Evolutionary conservation across 2,888 invertebrate species (phyloP).

Genomic region (Strigamia crassipes): DNA sequence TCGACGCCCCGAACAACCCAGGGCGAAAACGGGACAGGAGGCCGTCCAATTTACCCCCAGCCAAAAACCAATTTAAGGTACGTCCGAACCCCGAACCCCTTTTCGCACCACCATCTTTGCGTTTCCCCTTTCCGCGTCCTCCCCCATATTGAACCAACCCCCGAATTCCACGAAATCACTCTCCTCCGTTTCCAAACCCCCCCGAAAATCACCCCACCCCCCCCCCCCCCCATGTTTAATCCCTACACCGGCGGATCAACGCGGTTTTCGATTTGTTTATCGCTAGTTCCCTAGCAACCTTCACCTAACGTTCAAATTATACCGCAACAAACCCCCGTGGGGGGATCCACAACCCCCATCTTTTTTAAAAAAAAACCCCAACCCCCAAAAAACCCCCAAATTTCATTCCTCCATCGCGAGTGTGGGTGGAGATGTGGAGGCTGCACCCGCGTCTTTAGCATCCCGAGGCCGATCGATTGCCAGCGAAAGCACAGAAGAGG

Average conservation of each 20-base stretch:
- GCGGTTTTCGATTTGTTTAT: background rate
- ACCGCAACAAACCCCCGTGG: background rate
- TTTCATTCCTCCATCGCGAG: background rate
- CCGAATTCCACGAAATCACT: background rate
- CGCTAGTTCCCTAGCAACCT: background rate
- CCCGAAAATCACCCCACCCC: background rate
- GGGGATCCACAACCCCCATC: background rate
- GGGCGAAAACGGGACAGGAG: background rate
- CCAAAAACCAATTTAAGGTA: too few species aligned
- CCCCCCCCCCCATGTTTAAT: background rate
- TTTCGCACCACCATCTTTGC: background rate
- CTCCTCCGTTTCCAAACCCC: background rate
- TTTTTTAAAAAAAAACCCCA: background rate
- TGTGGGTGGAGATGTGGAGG: slow-evolving; percentile 1
- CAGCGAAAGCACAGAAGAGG: background rate
- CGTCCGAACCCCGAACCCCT: background rate
- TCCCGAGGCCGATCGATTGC: slow-evolving; percentile 25
- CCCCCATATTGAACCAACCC: background rate
- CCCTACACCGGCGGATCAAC: too few species aligned
- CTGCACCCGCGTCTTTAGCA: slow-evolving; percentile 33
- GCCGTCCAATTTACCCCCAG: background rate
- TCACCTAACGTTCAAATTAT: background rate
- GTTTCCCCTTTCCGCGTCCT: background rate
- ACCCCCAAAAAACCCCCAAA: background rate
- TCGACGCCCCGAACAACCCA: background rate